These are phyloP conservation scores for Callithrix jacchus DNA, from an alignment of 2,113 vertebrate species.

Conservation along the genomic window DNA sequence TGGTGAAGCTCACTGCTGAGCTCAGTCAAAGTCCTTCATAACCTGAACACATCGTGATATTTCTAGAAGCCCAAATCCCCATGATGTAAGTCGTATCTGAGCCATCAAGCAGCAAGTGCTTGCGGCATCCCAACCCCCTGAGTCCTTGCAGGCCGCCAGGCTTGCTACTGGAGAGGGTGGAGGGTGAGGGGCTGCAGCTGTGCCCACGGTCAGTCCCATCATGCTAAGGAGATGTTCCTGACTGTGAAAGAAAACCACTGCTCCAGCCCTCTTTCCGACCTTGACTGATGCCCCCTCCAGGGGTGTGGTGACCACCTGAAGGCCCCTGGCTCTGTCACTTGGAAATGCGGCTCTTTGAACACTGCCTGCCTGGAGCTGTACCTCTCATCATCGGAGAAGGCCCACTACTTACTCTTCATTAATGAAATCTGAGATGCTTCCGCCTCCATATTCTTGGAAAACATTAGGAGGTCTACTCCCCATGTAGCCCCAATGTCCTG, in stretches of 20 bases:
- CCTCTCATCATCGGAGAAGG: not conserved
- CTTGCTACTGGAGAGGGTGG: not conserved
- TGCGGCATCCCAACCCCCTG: not conserved
- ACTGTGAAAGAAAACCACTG: not conserved
- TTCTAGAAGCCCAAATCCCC: not conserved
- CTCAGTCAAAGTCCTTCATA: not conserved
- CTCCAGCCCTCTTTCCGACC: no score
- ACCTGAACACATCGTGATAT: not conserved
- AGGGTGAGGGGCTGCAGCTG: no score
- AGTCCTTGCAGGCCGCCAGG: not conserved
- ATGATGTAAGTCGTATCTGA: not conserved
- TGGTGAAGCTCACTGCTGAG: not conserved
- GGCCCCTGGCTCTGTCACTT: not conserved
- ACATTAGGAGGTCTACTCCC: accelerated
- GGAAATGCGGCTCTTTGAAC: accelerated
- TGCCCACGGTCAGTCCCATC: not conserved
- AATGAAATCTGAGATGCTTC: not conserved
- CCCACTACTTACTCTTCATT: not conserved
- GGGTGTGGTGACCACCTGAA: accelerated
- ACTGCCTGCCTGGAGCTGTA: not conserved
- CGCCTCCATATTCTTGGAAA: not conserved
- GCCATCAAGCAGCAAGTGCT: not conserved
- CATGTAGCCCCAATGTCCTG: not conserved
- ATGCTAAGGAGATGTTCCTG: not conserved
- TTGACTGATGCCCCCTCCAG: not conserved